These are phyloP conservation scores for Leptodactylus fuscus DNA, from an alignment of 2,113 vertebrate species.

Conservation along the genomic window DNA sequence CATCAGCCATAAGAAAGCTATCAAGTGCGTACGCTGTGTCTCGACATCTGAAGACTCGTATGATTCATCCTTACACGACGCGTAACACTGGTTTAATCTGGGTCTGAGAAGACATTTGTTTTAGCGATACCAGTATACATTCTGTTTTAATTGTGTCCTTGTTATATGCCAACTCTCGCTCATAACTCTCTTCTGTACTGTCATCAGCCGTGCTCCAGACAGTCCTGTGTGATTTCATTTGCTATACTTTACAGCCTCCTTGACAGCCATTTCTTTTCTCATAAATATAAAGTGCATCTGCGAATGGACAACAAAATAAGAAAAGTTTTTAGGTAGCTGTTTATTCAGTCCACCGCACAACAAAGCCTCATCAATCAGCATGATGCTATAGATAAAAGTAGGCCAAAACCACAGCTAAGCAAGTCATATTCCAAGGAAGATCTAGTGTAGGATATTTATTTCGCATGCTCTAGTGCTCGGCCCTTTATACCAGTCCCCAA, in stretches of 20 bases:
- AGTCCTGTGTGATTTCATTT: conserved; percentile 57
- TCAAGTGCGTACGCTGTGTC: background rate
- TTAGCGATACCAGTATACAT: background rate
- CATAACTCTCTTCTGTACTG: conserved; percentile 44
- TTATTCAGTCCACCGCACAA: conserved; percentile 49
- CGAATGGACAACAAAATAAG: conserved; percentile 57
- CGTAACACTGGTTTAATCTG: background rate
- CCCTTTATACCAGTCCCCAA: background rate
- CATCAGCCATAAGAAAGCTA: background rate
- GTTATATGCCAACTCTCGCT: conserved; percentile 10
- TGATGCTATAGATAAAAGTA: conserved; percentile 33
- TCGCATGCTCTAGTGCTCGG: background rate
- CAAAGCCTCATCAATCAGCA: conserved; percentile 43
- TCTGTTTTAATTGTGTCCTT: conserved; percentile 44
- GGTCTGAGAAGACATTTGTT: conserved; percentile 17
- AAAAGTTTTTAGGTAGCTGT: conserved; percentile 56
- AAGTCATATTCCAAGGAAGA: background rate
- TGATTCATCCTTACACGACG: background rate
- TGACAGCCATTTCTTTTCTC: conserved; percentile 51
- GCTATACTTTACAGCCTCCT: conserved; percentile 46
- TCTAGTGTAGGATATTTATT: background rate
- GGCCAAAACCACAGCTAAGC: background rate
- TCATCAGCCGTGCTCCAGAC: conserved; percentile 46
- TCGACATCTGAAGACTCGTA: background rate
- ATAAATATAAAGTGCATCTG: conserved; percentile 57